Evolutionary conservation across 2,888 invertebrate species (phyloP).

Genomic region (Aspidiotus destructor): DNA sequence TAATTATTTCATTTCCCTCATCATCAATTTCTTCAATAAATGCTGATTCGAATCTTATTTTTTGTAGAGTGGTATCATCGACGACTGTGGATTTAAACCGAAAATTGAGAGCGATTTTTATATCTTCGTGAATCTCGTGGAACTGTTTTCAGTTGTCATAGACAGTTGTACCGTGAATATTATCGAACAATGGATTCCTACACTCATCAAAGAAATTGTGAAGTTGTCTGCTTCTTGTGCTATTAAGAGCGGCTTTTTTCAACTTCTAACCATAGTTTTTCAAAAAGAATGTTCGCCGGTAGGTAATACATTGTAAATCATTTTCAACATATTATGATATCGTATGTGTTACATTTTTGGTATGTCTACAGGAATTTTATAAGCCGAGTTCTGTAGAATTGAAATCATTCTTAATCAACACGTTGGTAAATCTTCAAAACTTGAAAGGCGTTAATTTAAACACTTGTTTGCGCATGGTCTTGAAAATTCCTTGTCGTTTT

Average conservation of each 20-base stretch:
- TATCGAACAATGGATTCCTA: conserved; percentile 19
- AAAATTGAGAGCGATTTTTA: conserved; percentile 9
- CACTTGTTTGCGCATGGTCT: conserved; percentile 21
- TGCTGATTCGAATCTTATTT: neutral
- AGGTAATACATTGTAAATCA: neutral
- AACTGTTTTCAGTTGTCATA: conserved; percentile 21
- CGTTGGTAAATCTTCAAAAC: conserved; percentile 1
- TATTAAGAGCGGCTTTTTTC: conserved; percentile 23
- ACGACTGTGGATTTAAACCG: neutral
- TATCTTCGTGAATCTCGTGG: conserved; percentile 26
- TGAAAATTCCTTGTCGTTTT: neutral
- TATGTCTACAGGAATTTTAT: neutral
- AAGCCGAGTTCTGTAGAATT: neutral
- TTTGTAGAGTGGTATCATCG: neutral
- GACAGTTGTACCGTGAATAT: neutral
- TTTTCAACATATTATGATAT: neutral
- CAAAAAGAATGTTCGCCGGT: conserved; percentile 5
- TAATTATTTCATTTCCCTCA: too few species aligned
- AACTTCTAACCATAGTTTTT: conserved; percentile 14
- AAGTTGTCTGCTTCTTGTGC: neutral
- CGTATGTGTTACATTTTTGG: neutral
- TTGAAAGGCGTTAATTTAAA: conserved; percentile 10
- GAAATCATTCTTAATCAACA: neutral
- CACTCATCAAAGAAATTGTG: conserved; percentile 1
- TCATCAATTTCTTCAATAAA: neutral